Conservation (phyloP, 1,140 invertebrate genomes). For the Drosophila elegans region DNA sequence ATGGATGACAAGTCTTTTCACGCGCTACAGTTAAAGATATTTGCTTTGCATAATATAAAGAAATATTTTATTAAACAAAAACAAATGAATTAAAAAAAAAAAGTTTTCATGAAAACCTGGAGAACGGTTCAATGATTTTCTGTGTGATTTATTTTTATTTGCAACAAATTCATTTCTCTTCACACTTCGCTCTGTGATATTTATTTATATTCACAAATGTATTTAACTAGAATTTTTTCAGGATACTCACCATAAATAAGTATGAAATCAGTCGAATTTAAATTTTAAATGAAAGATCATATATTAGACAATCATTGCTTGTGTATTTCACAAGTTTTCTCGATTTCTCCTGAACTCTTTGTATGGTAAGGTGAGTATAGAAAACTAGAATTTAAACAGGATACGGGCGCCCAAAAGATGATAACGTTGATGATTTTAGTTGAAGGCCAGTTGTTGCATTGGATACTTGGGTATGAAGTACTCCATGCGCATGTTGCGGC, state of each 20-base stretch:
- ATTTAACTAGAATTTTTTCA: background rate
- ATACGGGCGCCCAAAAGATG: background rate
- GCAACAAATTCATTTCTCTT: background rate
- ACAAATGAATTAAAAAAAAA: too few relatives aligned
- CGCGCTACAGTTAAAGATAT: too few relatives aligned
- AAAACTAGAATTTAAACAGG: constrained; percentile 2
- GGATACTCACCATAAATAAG: background rate
- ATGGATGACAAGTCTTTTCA: too few relatives aligned
- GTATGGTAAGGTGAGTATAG: background rate
- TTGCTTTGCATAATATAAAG: too few relatives aligned
- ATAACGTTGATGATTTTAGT: background rate
- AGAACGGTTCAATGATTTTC: too few relatives aligned
- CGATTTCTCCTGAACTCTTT: background rate
- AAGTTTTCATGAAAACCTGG: background rate
- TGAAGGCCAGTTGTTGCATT: constrained; percentile 8
- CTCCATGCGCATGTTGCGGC: constrained; percentile 53
- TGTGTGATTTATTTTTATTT: background rate
- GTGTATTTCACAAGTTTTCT: background rate
- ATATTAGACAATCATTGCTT: background rate
- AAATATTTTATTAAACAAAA: too few relatives aligned
- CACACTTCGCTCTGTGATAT: background rate
- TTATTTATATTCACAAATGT: background rate
- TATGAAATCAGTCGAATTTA: background rate
- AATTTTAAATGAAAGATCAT: background rate
- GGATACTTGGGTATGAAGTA: constrained; percentile 43